Base-by-base conservation (phyloP, 2,797 vertebrate species). In the Acanthopagrus latus region DNA sequence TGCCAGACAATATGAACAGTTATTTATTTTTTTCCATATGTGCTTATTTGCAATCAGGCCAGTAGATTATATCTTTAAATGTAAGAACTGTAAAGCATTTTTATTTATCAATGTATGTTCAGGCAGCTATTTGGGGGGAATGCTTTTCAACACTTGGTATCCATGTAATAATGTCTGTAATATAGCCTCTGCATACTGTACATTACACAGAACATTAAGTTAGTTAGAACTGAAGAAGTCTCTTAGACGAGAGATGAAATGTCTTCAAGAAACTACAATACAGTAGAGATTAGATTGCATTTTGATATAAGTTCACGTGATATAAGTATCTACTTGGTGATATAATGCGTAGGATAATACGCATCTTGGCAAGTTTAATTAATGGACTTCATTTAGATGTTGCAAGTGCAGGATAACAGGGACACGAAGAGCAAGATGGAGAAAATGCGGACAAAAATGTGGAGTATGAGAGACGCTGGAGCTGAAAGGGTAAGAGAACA, bases 321-420 rank as follows among this genome's bases (percentile, higher is more conserved):
- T 25, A 29, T 4, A 29, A 29, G 5, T 29, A 29, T 29, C 29
- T 29, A 29, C 23, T 54, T 54, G 23, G 13, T 25, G 21, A 25
- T 25, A 18, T 48, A 48, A 16, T 48, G 6, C 23, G 48, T 16
- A 68, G 21, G 20, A 43, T 14, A 46, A 68, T 33, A 38, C 27
- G 3, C n/a, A 47, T 64, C 11, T 68, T 27, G 33, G 5, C n/a
- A 23, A 23, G 21, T 55, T 64, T 5, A 27, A 64, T 59, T 51
- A 62, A n/a, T 33, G 6, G 29, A 33, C 29, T 33, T 1, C 29
- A 33, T 33, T 7, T 7, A 33, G 29, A 33, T 33, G 29, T 33
- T 33, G 29, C 29, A 33, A 57, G 4, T 90, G 70, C 43, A 68
- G 57, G 52, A 77, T 64, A 64, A 23, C 62, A 41, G 29, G 44